Conservation (phyloP, 2,113 vertebrate species). For the Halichoerus grypus region DNA sequence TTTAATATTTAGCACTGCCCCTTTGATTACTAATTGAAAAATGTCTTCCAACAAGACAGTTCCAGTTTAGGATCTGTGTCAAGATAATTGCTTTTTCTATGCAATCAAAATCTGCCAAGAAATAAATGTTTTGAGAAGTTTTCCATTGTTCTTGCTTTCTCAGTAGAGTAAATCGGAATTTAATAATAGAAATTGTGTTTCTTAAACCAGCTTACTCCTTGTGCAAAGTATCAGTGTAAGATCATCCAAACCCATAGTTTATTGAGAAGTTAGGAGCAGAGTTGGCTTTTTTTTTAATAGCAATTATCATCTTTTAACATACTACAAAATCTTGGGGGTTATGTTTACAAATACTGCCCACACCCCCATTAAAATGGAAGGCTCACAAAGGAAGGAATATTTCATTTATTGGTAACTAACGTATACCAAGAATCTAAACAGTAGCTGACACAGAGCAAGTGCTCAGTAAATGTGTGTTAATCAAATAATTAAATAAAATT, state of each 20-base stretch:
- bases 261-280: not conserved
- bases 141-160: not conserved
- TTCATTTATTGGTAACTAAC: not conserved
- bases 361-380: not conserved
- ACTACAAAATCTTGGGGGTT: not conserved
- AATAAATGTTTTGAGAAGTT: not conserved
- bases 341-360: not conserved
- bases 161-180: not conserved
- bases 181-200: conserved; percentile 6
- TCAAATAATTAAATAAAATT: not conserved
- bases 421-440: not conserved
- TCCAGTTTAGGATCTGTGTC: not conserved
- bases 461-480: not conserved
- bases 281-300: not conserved
- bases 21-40: not conserved
- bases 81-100: not conserved
- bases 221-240: not conserved
- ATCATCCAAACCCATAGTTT: not conserved
- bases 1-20: not conserved
- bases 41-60: not conserved
- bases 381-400: not conserved
- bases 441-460: not conserved
- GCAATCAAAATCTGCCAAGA: not conserved
- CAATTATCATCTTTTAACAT: not conserved
- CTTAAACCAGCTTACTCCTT: not conserved